phyloP scores from a whole-genome alignment of 2,888 invertebrate species.

The Xylota segnis region DNA sequence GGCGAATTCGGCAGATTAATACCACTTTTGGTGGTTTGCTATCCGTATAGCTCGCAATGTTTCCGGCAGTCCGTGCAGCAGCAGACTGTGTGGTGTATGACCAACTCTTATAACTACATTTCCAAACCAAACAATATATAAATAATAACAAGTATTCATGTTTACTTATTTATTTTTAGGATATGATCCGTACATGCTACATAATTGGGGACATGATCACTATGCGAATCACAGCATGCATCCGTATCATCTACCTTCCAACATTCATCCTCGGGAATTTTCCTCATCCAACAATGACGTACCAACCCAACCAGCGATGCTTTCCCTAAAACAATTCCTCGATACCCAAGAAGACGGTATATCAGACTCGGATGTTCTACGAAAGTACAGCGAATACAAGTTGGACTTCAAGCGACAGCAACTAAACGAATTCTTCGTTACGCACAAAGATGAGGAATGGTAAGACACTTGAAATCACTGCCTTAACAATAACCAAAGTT shows the following conservation, averaged over 20 bases:
- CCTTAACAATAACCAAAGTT: conserved; percentile 47
- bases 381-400: conserved; percentile 99
- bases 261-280: conserved; percentile 74
- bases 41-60: too few species aligned
- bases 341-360: conserved; percentile 98
- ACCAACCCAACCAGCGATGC: conserved; percentile 96
- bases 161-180: conserved; percentile 78
- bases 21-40: too few species aligned
- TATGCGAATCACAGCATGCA: conserved; percentile 83
- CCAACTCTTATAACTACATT: too few species aligned
- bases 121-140: too few species aligned
- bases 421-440: conserved; percentile 98
- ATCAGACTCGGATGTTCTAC: conserved; percentile 97
- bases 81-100: too few species aligned
- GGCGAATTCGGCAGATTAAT: too few species aligned
- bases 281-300: conserved; percentile 79
- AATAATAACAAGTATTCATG: too few species aligned
- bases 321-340: conserved; percentile 98
- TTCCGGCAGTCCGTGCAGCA: too few species aligned
- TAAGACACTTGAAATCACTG: conserved; percentile 85
- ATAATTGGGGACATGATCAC: conserved; percentile 83
- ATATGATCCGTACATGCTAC: conserved; percentile 83
- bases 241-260: conserved; percentile 77
- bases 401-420: conserved; percentile 98
- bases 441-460: conserved; percentile 99